Base-by-base conservation (phyloP, 2,888 invertebrate genomes). In the Ernsta delagoae region DNA sequence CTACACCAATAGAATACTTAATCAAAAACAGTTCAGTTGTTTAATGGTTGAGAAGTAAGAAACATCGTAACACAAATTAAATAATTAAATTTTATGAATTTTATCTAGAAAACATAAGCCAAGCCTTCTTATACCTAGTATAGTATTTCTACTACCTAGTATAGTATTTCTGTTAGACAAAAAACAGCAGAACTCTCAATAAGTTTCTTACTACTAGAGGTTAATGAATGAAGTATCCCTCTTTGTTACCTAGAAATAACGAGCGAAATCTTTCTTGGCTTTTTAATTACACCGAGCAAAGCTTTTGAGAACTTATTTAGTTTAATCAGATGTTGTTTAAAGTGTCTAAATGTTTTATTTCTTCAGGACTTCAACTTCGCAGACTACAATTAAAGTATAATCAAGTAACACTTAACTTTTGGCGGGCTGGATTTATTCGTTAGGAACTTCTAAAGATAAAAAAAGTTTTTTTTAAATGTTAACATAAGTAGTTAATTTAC, bases 301-400 rank as follows among this genome's bases (percentile, higher is more conserved):
- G 66, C 59, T 66, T 66, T 66, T 66, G 53, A 60, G 59, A 66
- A 66, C 66, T 60, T 66, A 60, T n/a, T 65, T 65, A 57, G 57
- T 65, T 66, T 66, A 66, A 66, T 66, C 66, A 66, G 66, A 60
- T 60, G 53, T 66, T 66, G 41, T 59, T 59, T 12, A 31, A 66
- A 66, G 66, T 66, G 60, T 54, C 60, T 67, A n/a, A 67, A 61
- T 67, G 66, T 67, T 67, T 67, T 67, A 67, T 67, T 67, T 67
- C 60, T 67, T 45, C 34, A 53, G 53, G 43, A 59, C 53, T 50
- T 59, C 16, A 24, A 59, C 65, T 65, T 65, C 43, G 48, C 12
- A 53, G 41, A 34, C 64, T 66, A 59, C 59, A 60, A 41, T 31
- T 48, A 34, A 57, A 48, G 57, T 34, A 39, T 60, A 66, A 53